A percentile compares a stretch with the other conserved stretches of the same genome.
Conservation (phyloP, 1,140 invertebrate species). For the Panagrolaimus sp. region DNA sequence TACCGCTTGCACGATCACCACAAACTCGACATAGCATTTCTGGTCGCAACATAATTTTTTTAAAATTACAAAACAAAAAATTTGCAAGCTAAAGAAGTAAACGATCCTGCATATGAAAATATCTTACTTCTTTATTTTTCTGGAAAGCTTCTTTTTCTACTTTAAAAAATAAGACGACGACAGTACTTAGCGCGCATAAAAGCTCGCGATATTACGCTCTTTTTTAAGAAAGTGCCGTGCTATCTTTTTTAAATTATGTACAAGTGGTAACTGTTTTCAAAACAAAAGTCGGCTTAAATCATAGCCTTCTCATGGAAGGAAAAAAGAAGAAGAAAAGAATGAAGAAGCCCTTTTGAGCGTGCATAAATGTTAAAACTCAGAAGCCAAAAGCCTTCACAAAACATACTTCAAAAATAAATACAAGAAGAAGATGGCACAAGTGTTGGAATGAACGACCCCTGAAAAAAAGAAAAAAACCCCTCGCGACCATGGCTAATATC, state of each 20-base stretch:
- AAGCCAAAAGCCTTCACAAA: background rate
- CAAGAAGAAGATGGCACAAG: background rate
- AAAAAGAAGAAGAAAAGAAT: background rate
- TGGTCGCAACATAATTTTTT: background rate
- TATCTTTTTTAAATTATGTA: slow-evolving; percentile 8
- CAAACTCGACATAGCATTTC: slow-evolving; percentile 70
- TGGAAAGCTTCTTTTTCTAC: background rate
- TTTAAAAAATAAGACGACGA: too few relatives aligned
- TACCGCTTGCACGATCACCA: slow-evolving; percentile 83
- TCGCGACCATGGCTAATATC: slow-evolving; percentile 15
- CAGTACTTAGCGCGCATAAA: background rate
- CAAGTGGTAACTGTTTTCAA: slow-evolving; percentile 12
- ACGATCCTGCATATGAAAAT: background rate
- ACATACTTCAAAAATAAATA: background rate
- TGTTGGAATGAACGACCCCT: background rate
- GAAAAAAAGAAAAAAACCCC: too few relatives aligned
- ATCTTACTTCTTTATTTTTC: background rate
- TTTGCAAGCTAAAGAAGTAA: background rate
- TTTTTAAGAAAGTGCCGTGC: background rate
- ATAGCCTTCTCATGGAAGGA: background rate
- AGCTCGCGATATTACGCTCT: background rate
- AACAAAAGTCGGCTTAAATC: slow-evolving; percentile 7
- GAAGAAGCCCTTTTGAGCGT: slow-evolving; percentile 18
- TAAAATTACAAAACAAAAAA: background rate
- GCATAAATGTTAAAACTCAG: slow-evolving; percentile 4